Percentiles rank a stretch among this genome's conserved stretches.
Evolutionary conservation across 2,113 vertebrate genomes (phyloP).

Genomic region (Mesitornis unicolor): DNA sequence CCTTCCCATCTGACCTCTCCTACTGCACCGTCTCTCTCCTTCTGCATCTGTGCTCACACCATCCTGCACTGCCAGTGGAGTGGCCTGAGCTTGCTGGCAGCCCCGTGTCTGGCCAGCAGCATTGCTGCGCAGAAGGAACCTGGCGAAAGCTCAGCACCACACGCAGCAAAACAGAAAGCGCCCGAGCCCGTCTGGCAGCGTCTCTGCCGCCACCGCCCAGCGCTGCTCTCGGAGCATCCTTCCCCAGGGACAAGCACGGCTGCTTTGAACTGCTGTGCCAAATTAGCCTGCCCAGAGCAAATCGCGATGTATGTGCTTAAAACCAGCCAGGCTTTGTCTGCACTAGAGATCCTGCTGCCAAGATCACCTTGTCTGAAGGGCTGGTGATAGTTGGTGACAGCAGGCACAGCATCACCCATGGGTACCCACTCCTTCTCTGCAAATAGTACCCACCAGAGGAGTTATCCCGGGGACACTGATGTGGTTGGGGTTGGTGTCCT

Average conservation of each 20-base stretch:
- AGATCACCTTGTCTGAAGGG: neutral
- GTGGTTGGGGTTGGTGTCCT: accelerated
- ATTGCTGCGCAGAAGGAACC: accelerated
- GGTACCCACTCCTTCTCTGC: neutral
- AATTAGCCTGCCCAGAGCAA: neutral
- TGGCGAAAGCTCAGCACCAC: accelerated
- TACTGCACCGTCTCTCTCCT: neutral
- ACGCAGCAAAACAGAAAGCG: neutral
- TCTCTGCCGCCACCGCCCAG: neutral
- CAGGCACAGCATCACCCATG: neutral
- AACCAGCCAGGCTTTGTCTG: neutral
- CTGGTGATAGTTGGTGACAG: neutral
- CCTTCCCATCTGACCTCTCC: neutral
- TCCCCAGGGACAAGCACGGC: neutral
- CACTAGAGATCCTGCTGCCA: neutral
- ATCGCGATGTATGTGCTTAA: too few relatives aligned
- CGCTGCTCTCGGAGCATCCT: neutral
- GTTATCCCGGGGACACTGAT: neutral
- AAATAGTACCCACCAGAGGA: neutral
- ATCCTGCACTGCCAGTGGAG: neutral
- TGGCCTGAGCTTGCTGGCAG: neutral
- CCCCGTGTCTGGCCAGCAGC: neutral
- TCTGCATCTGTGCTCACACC: neutral
- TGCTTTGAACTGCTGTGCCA: neutral
- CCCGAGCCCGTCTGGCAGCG: conserved; percentile 1